Conservation (phyloP, 1,140 invertebrate species). For the Coenobita brevimanus region DNA sequence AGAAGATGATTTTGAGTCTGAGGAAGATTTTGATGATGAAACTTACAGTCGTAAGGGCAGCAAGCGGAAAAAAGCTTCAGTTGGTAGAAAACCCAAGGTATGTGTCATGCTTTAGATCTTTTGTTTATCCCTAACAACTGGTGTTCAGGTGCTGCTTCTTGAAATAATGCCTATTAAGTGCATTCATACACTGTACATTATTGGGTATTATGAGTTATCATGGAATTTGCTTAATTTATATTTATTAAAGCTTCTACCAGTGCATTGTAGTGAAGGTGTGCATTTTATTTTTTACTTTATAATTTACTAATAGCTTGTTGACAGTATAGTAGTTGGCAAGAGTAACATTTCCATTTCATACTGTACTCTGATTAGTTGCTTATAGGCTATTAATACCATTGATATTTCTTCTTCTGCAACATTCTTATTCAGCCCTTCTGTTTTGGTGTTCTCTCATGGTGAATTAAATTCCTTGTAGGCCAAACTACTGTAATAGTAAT, state of each 20-base stretch:
- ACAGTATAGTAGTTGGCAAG: not conserved
- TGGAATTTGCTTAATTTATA: not conserved
- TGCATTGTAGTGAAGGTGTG: not conserved
- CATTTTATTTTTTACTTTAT: not conserved
- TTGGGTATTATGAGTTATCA: not conserved
- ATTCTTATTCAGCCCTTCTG: no score
- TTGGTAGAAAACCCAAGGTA: constrained; percentile 61
- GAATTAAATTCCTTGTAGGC: no score
- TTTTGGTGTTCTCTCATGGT: no score
- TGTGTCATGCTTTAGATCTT: not conserved
- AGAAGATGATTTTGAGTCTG: constrained; percentile 58
- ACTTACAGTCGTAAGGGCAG: constrained; percentile 56
- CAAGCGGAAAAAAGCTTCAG: constrained; percentile 52
- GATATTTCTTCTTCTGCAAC: no score
- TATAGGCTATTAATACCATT: no score
- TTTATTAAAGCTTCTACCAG: not conserved
- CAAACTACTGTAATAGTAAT: no score
- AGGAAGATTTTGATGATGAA: constrained; percentile 64
- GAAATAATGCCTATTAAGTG: no score
- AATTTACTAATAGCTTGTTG: not conserved
- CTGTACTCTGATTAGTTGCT: no score
- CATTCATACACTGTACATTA: no score
- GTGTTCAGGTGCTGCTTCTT: not conserved
- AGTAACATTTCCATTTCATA: no score
- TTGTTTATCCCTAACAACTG: not conserved